Conservation (phyloP, 1,140 invertebrate genomes). For the Cataglyphis hispanica region DNA sequence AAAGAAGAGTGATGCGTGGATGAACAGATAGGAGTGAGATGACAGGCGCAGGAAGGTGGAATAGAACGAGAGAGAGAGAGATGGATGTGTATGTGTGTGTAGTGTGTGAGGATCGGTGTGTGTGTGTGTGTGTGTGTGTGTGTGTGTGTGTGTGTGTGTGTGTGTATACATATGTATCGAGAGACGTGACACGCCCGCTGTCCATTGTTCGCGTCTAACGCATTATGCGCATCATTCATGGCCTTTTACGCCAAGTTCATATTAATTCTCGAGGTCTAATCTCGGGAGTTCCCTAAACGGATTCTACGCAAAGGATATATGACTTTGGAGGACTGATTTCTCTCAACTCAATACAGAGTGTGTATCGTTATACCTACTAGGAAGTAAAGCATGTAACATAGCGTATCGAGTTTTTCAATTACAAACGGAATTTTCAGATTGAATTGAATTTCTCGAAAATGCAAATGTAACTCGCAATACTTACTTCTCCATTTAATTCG, state of each 20-base stretch:
- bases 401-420: not conserved
- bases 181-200: conserved; percentile 75
- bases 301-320: not conserved
- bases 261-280: conserved; percentile 38
- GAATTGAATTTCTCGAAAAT: not conserved
- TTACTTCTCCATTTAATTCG: not conserved
- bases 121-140: no score
- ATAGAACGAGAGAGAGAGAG: not conserved
- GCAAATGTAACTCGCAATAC: not conserved
- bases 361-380: no score
- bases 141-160: no score
- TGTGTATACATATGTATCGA: conserved; percentile 62
- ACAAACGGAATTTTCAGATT: not conserved
- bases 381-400: not conserved
- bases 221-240: conserved; percentile 69
- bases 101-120: conserved; percentile 7
- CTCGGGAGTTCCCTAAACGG: not conserved
- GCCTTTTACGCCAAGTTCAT: conserved; percentile 66
- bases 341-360: not conserved
- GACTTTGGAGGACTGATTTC: not conserved
- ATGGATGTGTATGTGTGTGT: not conserved
- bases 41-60: not conserved
- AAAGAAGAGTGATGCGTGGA: conserved; percentile 4
- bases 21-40: not conserved
- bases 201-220: conserved; percentile 75